Conservation (phyloP, 2,888 invertebrate species). For the Panorpa germanica region DNA sequence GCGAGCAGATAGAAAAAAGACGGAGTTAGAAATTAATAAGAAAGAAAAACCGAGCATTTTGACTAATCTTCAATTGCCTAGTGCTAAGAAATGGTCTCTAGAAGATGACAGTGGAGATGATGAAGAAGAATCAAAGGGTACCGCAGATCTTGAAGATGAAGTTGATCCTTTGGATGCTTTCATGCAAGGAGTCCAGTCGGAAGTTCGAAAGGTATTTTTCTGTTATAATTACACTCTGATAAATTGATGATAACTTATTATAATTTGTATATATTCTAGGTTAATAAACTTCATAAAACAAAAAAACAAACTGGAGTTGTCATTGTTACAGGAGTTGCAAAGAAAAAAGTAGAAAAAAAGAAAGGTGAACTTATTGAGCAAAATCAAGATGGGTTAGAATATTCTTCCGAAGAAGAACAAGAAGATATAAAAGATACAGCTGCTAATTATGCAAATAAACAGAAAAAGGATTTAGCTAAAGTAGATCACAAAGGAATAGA, state of each 20-base stretch:
- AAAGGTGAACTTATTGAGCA: conserved; percentile 99
- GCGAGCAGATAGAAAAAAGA: conserved; percentile 84
- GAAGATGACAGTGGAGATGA: conserved; percentile 94
- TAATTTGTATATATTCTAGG: conserved; percentile 11
- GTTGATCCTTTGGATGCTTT: conserved; percentile 94
- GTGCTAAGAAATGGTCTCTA: conserved; percentile 77
- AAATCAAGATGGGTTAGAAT: conserved; percentile 93
- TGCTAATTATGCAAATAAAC: conserved; percentile 74
- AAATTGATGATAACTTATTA: conserved; percentile 1
- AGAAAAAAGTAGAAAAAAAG: conserved; percentile 54
- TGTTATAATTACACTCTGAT: conserved; percentile 4
- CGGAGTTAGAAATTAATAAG: conserved; percentile 61
- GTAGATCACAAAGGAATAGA: conserved; percentile 77
- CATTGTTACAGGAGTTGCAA: conserved; percentile 70
- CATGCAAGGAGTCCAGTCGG: conserved; percentile 68
- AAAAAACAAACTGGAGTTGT: conserved; percentile 43
- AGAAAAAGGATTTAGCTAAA: conserved; percentile 80
- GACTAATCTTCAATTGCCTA: conserved; percentile 35
- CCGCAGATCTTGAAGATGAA: conserved; percentile 47
- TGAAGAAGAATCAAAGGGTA: conserved; percentile 30
- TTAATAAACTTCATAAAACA: conserved; percentile 24
- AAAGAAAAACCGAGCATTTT: conserved; percentile 51
- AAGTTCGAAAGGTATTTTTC: conserved; percentile 21
- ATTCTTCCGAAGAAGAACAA: conserved; percentile 92
- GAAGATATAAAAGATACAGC: conserved; percentile 87